Conservation (phyloP, 2,113 vertebrate genomes). For the Ploceus nigricollis region DNA sequence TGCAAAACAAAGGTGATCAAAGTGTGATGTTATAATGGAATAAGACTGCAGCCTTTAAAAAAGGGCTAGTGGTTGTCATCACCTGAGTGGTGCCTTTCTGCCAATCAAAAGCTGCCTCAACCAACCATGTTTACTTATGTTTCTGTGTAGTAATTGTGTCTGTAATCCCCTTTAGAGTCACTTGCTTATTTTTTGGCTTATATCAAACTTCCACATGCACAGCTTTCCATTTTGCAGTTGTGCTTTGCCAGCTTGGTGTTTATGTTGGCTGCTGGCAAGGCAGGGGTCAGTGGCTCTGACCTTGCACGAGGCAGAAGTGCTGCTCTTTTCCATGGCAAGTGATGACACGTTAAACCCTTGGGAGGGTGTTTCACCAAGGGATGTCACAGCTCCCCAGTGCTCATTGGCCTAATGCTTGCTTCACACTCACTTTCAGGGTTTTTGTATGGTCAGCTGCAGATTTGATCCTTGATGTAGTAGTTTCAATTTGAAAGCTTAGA, state of each 20-base stretch:
- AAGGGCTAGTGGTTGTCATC: background rate
- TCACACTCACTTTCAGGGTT: background rate
- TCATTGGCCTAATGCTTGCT: background rate
- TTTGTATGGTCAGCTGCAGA: background rate
- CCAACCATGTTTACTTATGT: background rate
- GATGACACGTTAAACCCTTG: background rate
- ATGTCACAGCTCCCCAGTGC: background rate
- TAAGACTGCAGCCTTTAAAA: background rate
- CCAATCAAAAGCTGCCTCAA: background rate
- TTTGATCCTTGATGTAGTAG: background rate
- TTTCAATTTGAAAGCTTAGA: background rate
- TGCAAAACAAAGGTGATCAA: background rate
- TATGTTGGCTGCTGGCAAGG: background rate
- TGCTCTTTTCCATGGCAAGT: accelerated
- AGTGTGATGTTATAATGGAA: background rate
- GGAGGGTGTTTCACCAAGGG: background rate
- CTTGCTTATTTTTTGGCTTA: background rate
- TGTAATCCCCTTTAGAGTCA: background rate
- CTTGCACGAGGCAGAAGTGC: background rate
- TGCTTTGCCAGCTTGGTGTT: background rate
- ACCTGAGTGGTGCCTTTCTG: background rate
- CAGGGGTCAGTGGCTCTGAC: background rate
- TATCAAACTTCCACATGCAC: background rate
- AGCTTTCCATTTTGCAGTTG: background rate
- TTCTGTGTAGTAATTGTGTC: background rate